Evolutionary conservation across 2,797 vertebrate genomes (phyloP).

Genomic region (Enteromius mattozi): DNA sequence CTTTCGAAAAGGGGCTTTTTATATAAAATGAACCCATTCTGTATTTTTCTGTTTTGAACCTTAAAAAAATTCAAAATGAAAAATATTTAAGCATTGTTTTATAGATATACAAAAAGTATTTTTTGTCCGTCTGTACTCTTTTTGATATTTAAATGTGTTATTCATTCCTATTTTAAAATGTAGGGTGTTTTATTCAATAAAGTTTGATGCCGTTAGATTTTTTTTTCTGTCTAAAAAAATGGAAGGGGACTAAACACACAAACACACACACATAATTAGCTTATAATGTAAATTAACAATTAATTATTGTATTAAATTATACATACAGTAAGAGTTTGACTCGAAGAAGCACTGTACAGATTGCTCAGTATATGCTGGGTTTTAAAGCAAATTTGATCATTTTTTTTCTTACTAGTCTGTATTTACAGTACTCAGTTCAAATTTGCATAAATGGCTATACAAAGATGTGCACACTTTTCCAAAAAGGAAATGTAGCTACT

Average conservation of each 20-base stretch:
- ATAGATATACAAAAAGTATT: constrained; percentile 27
- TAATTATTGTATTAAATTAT: no score
- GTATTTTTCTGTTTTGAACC: constrained; percentile 33
- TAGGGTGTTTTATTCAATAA: constrained; percentile 47
- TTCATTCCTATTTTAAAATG: constrained; percentile 40
- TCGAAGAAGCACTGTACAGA: no score
- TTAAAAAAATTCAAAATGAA: not conserved
- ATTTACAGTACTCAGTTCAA: no score
- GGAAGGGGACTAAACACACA: not conserved
- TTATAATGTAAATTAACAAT: not conserved
- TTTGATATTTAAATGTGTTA: constrained; percentile 41
- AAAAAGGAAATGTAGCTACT: no score
- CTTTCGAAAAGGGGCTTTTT: constrained; percentile 38
- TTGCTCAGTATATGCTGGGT: no score
- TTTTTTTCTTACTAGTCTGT: no score
- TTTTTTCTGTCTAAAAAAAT: not conserved
- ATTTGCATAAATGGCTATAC: no score
- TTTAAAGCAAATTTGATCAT: no score
- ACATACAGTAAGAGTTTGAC: no score
- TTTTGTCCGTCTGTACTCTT: constrained; percentile 23
- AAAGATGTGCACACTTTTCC: no score
- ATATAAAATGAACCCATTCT: constrained; percentile 30
- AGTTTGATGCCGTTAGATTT: constrained; percentile 37
- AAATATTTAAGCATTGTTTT: constrained; percentile 50
- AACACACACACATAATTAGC: not conserved